These are phyloP conservation scores for Lasioglossum oenotherae DNA, from an alignment of 2,888 invertebrate genomes.

Conservation along the genomic window DNA sequence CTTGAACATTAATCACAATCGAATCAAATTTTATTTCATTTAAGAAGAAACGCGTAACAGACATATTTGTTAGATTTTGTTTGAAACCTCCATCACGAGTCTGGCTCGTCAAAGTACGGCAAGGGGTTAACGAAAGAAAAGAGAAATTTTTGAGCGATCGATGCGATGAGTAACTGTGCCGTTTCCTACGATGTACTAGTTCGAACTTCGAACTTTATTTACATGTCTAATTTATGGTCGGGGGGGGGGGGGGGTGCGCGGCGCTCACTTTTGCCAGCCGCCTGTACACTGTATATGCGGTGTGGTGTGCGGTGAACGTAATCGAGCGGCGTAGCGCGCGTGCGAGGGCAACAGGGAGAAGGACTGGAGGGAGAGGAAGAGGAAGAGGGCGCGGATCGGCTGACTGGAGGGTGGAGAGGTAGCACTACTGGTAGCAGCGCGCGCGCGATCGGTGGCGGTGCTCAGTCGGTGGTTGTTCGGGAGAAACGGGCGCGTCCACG, in stretches of 20 bases:
- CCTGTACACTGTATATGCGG: conserved; percentile 14
- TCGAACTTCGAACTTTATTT: conserved; percentile 7
- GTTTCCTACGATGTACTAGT: not conserved
- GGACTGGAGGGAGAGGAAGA: conserved; percentile 1
- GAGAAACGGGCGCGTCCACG: conserved; percentile 65
- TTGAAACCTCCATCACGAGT: too few species aligned
- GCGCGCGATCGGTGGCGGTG: conserved; percentile 58
- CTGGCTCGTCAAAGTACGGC: too few species aligned
- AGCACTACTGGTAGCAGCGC: conserved; percentile 44
- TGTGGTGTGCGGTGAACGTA: conserved; percentile 13
- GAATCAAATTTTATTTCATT: too few species aligned
- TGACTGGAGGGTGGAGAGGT: conserved; percentile 45
- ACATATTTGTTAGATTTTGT: too few species aligned
- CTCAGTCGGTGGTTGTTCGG: conserved; percentile 70
- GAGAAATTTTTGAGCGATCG: not conserved
- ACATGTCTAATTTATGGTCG: conserved; percentile 1
- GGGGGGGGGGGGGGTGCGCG: too few species aligned
- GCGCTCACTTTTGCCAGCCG: conserved; percentile 9
- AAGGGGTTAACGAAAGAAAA: too few species aligned
- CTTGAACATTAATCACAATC: too few species aligned
- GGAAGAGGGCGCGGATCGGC: not conserved
- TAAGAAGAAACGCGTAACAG: too few species aligned
- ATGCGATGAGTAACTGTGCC: too few species aligned
- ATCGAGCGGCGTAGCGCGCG: conserved; percentile 62
- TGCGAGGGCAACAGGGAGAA: conserved; percentile 38